A percentile compares a stretch with the other conserved stretches of the same genome.
These are phyloP conservation scores for Passer montanus DNA, from an alignment of 2,113 vertebrate species.

Conservation along the genomic window DNA sequence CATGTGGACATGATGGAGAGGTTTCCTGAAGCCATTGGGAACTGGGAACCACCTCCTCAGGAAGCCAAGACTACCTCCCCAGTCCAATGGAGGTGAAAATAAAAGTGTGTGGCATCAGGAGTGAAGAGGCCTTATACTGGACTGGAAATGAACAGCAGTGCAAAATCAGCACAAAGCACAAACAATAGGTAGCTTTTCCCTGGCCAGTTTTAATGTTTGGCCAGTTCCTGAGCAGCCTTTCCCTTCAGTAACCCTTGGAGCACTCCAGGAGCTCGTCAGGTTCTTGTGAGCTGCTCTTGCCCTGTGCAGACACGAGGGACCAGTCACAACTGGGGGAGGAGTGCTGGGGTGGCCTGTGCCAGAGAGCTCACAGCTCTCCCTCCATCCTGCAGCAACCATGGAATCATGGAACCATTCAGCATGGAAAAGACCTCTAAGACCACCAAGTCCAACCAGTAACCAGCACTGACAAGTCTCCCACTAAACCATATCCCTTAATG, in stretches of 20 bases:
- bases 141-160: not conserved
- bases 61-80: not conserved
- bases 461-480: not conserved
- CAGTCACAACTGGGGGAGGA: rapidly evolving
- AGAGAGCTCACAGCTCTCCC: not conserved
- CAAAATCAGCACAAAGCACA: not conserved
- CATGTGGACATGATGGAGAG: not conserved
- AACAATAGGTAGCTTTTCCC: not conserved
- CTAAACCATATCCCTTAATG: not conserved
- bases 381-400: not conserved
- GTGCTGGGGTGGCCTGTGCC: not conserved
- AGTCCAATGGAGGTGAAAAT: not conserved
- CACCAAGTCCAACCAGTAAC: not conserved
- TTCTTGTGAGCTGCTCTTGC: not conserved
- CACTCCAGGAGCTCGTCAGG: not conserved
- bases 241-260: not conserved
- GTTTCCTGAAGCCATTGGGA: not conserved
- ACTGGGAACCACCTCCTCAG: not conserved
- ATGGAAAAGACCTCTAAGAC: not conserved
- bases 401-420: not conserved
- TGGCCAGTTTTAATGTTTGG: not conserved
- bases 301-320: not conserved
- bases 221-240: not conserved
- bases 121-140: not conserved
- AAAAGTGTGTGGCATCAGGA: not conserved